phyloP scores from a whole-genome alignment of 1,140 invertebrate genomes.

The Monomorium pharaonis region DNA sequence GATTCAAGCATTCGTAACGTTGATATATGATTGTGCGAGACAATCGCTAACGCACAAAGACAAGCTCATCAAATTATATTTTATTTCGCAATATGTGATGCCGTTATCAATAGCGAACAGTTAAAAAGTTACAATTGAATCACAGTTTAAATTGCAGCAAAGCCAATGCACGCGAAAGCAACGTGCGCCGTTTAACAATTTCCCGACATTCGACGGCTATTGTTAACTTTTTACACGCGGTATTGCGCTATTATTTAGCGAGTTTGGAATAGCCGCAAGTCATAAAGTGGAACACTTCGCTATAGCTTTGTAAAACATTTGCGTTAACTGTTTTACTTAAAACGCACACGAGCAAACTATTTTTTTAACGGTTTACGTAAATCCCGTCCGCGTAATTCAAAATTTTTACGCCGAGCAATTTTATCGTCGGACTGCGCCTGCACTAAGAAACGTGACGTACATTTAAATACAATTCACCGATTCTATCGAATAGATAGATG shows the following conservation, averaged over 20 bases:
- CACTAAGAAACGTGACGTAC: not conserved
- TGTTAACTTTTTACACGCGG: constrained; percentile 49
- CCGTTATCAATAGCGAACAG: constrained; percentile 27
- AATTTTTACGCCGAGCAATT: not conserved
- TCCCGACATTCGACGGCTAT: constrained; percentile 39
- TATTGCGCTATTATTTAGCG: constrained; percentile 38
- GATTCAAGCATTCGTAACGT: not conserved
- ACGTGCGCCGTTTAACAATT: constrained; percentile 51
- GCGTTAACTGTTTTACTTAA: not conserved
- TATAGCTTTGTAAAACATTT: constrained; percentile 6
- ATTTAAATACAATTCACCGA: not conserved
- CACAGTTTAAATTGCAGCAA: constrained; percentile 26
- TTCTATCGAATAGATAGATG: not conserved
- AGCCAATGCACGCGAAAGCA: constrained; percentile 25
- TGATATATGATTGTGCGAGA: constrained; percentile 18
- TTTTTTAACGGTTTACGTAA: not conserved
- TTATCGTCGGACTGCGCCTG: not conserved
- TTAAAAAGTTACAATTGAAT: constrained; percentile 54
- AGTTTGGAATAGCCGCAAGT: constrained; percentile 31
- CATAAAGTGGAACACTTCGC: constrained; percentile 23
- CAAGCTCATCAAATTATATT: constrained; percentile 45
- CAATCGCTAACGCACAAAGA: constrained; percentile 20
- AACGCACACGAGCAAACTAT: not conserved
- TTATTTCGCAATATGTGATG: constrained; percentile 27
- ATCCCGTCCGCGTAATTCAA: not conserved